These are phyloP conservation scores for Margaritifera margaritifera DNA, from an alignment of 2,888 invertebrate species.

Conservation along the genomic window DNA sequence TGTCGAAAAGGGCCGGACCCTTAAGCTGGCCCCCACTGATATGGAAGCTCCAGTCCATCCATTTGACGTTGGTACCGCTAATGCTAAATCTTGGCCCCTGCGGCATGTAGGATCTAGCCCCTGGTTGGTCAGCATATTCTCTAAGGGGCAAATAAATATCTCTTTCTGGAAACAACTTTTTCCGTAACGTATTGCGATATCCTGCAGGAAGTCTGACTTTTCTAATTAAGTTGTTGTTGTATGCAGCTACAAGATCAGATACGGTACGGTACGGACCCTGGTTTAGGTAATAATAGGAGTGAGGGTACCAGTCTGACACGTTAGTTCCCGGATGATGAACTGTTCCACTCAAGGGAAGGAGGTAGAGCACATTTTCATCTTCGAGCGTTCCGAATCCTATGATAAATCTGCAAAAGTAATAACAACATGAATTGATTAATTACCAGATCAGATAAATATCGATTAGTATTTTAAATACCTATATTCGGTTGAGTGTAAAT, in stretches of 20 bases:
- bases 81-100: constrained; percentile 39
- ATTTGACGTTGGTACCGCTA: constrained; percentile 31
- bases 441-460: neutral
- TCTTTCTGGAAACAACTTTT: constrained; percentile 21
- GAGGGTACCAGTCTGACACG: constrained; percentile 19
- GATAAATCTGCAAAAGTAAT: too few relatives aligned
- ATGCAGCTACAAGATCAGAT: constrained; percentile 9
- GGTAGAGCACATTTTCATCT: constrained; percentile 24
- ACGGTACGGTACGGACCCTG: constrained; percentile 29
- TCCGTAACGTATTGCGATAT: constrained; percentile 12
- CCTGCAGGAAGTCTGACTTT: constrained; percentile 22
- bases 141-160: constrained; percentile 8
- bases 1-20: constrained; percentile 28
- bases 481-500: too few relatives aligned
- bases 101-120: constrained; percentile 32
- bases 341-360: constrained; percentile 24
- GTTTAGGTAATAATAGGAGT: constrained; percentile 29
- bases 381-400: too few relatives aligned
- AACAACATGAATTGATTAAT: too few relatives aligned
- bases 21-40: constrained; percentile 27
- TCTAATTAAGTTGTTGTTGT: constrained; percentile 5
- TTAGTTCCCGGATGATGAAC: constrained; percentile 28
- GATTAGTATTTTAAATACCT: too few relatives aligned
- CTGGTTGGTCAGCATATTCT: constrained; percentile 25
- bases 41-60: constrained; percentile 46